phyloP scores from a whole-genome alignment of 2,797 vertebrate genomes.

The Glossophaga mutica region DNA sequence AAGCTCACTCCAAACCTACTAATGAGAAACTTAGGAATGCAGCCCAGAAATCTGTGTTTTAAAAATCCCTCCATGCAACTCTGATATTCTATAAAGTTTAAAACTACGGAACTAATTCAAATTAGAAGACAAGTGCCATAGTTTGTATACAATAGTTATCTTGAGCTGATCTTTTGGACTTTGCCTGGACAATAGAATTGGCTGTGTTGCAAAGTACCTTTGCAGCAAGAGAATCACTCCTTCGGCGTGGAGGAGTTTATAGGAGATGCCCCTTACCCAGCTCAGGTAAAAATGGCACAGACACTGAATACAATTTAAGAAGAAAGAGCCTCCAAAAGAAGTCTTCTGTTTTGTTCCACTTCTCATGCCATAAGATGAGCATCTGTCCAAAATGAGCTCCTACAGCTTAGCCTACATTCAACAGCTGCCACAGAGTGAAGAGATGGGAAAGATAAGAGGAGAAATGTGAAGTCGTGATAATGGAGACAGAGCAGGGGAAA shows the following conservation, averaged over 20 bases:
- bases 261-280: neutral
- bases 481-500: neutral
- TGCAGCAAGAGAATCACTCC: neutral
- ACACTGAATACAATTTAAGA: neutral
- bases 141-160: neutral
- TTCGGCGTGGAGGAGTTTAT: neutral
- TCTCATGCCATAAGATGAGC: neutral
- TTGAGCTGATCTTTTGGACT: neutral
- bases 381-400: neutral
- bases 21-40: neutral
- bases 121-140: neutral
- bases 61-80: neutral
- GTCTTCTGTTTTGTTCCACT: neutral
- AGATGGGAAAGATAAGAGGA: neutral
- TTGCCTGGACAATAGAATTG: neutral
- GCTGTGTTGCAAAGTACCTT: neutral
- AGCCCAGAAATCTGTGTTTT: neutral
- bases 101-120: neutral
- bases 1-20: neutral
- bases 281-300: neutral
- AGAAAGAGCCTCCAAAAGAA: neutral
- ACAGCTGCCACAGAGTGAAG: neutral
- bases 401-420: neutral
- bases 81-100: neutral
- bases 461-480: neutral